phyloP scores from a whole-genome alignment of 2,113 vertebrate species.

The Ginglymostoma cirratum region DNA sequence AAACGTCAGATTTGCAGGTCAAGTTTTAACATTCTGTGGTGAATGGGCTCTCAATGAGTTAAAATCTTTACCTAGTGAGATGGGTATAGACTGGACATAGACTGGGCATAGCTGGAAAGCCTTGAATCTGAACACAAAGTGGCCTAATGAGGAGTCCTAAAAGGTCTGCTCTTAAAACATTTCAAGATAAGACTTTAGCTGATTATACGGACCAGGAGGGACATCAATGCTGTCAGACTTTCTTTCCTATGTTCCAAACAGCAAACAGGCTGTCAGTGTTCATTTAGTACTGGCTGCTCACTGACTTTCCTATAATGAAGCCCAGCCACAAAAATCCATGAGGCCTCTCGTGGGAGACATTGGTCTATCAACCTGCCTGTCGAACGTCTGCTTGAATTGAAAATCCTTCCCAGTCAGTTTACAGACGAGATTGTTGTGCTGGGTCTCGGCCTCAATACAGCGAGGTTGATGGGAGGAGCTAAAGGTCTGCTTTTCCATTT shows the following conservation, averaged over 20 bases:
- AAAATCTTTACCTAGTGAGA: not conserved
- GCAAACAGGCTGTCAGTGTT: not conserved
- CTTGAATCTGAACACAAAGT: not conserved
- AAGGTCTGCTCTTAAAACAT: not conserved
- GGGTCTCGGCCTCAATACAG: not conserved
- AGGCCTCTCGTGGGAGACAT: not conserved
- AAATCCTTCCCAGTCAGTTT: not conserved
- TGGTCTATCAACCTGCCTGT: not conserved
- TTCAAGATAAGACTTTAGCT: not conserved
- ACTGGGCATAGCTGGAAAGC: not conserved
- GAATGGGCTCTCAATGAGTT: not conserved
- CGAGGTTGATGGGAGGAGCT: not conserved
- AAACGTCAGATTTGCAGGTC: not conserved
- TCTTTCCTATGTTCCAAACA: not conserved
- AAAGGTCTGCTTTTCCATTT: not conserved
- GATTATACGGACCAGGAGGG: not conserved
- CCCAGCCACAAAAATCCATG: not conserved
- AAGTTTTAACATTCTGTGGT: not conserved
- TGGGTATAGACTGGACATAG: no score
- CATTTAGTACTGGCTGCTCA: not conserved
- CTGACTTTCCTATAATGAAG: not conserved
- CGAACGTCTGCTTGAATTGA: not conserved
- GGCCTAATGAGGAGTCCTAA: not conserved
- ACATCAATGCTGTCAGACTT: not conserved
- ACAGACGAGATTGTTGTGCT: not conserved